phyloP scores from a whole-genome alignment of 2,113 vertebrate species.

The Grallaria varia region DNA sequence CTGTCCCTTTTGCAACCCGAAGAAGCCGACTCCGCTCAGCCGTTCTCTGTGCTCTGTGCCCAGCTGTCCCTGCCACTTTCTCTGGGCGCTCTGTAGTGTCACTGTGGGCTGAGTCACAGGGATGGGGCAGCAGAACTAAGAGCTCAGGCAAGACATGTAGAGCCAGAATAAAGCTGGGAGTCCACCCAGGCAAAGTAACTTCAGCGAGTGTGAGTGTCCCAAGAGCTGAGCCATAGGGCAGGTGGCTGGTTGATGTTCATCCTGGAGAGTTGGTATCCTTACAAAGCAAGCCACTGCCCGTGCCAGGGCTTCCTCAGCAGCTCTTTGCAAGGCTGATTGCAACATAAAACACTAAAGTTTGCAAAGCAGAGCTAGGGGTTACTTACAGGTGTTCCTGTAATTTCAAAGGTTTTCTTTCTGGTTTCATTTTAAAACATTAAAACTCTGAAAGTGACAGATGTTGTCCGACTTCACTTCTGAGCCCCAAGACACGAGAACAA shows the following conservation, averaged over 20 bases:
- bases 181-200: not conserved
- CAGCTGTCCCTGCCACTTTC: fast-evolving
- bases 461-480: not conserved
- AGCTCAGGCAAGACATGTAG: fast-evolving
- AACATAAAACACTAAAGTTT: fast-evolving
- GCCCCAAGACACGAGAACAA: fast-evolving
- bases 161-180: not conserved
- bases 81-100: fast-evolving
- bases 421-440: not conserved
- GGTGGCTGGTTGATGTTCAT: fast-evolving
- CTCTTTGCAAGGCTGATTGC: not conserved
- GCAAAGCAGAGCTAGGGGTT: too few species aligned
- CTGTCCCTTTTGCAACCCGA: not conserved
- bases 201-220: fast-evolving
- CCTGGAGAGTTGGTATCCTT: fast-evolving
- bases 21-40: fast-evolving
- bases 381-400: fast-evolving
- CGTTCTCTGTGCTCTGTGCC: fast-evolving
- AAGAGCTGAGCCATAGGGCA: too few species aligned
- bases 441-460: not conserved
- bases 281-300: fast-evolving
- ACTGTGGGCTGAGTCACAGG: fast-evolving
- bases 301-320: not conserved
- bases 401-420: not conserved
- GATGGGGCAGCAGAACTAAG: fast-evolving